A percentile compares a stretch with the other conserved stretches of the same genome.
These are phyloP conservation scores for Thera britannica DNA, from an alignment of 2,888 invertebrate genomes.

Conservation along the genomic window DNA sequence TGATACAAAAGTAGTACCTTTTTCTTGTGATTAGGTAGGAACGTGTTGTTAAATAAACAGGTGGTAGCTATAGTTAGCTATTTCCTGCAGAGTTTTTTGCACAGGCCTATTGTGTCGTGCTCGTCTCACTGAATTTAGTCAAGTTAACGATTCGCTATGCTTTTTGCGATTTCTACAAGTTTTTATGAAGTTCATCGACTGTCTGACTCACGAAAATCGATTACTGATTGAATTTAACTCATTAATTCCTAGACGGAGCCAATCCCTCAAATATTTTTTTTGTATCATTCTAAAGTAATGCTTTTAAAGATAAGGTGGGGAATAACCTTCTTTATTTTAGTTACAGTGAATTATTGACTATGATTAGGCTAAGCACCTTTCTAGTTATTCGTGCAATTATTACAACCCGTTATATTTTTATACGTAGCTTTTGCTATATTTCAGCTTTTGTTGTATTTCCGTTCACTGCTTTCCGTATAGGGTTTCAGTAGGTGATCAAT, in stretches of 20 bases:
- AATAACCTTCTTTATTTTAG: too few species aligned
- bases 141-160: constrained; percentile 28
- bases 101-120: constrained; percentile 5
- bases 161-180: constrained; percentile 31
- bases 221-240: constrained; percentile 35
- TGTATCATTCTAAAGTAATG: not conserved
- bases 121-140: not conserved
- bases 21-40: too few species aligned
- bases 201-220: constrained; percentile 37
- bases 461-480: too few species aligned
- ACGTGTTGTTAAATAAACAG: not conserved
- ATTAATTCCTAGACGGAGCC: constrained; percentile 27
- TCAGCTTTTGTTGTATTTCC: too few species aligned
- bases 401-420: too few species aligned
- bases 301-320: not conserved
- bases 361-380: too few species aligned
- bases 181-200: constrained; percentile 39
- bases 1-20: too few species aligned
- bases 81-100: not conserved
- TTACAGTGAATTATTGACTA: not conserved
- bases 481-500: too few species aligned
- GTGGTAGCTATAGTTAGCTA: not conserved
- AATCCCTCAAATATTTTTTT: constrained; percentile 21
- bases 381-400: too few species aligned
- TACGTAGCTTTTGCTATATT: too few species aligned